Conservation (phyloP, 1,140 invertebrate genomes). For the Bicyclus anynana region DNA sequence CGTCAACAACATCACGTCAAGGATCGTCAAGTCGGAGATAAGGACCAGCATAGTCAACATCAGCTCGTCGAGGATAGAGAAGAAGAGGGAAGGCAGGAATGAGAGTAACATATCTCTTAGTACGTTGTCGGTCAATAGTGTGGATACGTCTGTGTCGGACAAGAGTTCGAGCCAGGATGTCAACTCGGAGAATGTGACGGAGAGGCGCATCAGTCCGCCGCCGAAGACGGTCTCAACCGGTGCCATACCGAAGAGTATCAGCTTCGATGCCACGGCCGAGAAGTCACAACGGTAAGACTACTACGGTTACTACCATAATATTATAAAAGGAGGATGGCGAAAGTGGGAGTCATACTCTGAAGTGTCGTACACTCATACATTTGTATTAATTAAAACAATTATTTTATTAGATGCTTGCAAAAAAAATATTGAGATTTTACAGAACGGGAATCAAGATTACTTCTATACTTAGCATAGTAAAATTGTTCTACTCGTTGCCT, state of each 20-base stretch:
- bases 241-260: constrained; percentile 94
- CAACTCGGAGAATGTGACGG: constrained; percentile 71
- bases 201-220: constrained; percentile 65
- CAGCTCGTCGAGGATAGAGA: constrained; percentile 63
- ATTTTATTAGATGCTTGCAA: too few species aligned
- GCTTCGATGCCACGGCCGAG: constrained; percentile 93
- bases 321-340: too few species aligned
- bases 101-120: constrained; percentile 60
- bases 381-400: too few species aligned
- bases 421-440: too few species aligned
- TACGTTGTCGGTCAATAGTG: constrained; percentile 69
- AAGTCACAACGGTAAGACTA: constrained; percentile 83
- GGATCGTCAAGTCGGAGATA: constrained; percentile 60
- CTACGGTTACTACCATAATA: too few species aligned
- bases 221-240: constrained; percentile 84
- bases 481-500: too few species aligned
- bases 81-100: constrained; percentile 45
- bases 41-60: constrained; percentile 71
- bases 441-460: too few species aligned
- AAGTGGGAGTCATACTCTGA: too few species aligned
- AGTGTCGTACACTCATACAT: too few species aligned
- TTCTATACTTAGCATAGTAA: too few species aligned
- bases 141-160: constrained; percentile 65
- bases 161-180: constrained; percentile 72
- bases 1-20: constrained; percentile 52